Percentiles rank a stretch among this genome's conserved stretches.
Evolutionary conservation across 2,113 vertebrate genomes (phyloP).

Genomic region (Mesoclemmys tuberculata): DNA sequence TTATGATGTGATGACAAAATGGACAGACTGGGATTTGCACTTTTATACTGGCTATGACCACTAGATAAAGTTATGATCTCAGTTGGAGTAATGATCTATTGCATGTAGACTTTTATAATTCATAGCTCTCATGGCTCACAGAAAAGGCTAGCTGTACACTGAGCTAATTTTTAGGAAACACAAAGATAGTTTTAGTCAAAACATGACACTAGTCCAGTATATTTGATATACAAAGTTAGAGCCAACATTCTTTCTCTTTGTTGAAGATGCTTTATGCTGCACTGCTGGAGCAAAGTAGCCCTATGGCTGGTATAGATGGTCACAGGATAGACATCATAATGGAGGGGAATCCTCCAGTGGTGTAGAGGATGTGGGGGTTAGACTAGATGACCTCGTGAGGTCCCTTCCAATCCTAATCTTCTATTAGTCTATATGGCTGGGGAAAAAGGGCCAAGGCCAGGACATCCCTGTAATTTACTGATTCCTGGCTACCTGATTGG

Average conservation of each 20-base stretch:
- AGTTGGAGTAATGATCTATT: neutral
- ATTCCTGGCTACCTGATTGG: neutral
- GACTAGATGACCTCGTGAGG: too few species aligned
- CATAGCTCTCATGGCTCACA: neutral
- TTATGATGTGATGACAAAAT: neutral
- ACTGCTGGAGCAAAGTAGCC: neutral
- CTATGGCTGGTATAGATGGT: neutral
- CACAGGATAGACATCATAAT: neutral
- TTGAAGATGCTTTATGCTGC: neutral
- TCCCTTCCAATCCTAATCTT: too few species aligned
- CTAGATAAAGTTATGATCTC: neutral
- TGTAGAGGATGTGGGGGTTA: too few species aligned
- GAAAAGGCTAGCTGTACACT: neutral
- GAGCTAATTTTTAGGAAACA: neutral
- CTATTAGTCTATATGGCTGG: neutral
- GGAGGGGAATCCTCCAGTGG: neutral
- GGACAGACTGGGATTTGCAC: neutral
- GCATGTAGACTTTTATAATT: neutral
- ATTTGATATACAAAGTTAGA: neutral
- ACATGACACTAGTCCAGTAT: rapidly evolving
- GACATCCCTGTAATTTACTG: neutral
- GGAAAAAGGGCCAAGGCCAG: neutral
- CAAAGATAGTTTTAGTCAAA: neutral
- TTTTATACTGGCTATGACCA: neutral
- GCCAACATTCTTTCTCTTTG: neutral